phyloP scores from a whole-genome alignment of 2,888 invertebrate species.

The Pachymerium ferrugineum region DNA sequence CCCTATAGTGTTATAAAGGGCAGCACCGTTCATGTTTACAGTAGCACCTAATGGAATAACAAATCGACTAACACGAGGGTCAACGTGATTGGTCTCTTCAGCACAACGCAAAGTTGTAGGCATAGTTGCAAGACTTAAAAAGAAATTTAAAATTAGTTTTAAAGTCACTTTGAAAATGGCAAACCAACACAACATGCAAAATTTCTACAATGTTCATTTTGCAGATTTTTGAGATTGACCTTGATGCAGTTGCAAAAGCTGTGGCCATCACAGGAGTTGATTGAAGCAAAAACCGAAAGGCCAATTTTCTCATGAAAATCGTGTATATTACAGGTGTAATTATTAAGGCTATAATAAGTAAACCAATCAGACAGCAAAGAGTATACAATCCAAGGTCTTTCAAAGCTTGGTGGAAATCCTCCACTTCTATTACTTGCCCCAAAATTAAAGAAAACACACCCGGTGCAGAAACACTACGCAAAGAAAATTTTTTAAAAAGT shows the following conservation, averaged over 20 bases:
- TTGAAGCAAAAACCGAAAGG: not conserved
- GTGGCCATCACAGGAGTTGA: not conserved
- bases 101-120: not conserved
- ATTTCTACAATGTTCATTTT: not conserved
- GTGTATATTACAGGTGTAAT: not conserved
- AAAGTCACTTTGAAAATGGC: too few relatives aligned
- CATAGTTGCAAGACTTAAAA: not conserved
- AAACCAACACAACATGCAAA: too few relatives aligned
- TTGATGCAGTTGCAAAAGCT: constrained; percentile 17
- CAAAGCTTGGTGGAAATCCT: not conserved
- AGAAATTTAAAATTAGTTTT: too few relatives aligned
- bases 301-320: constrained; percentile 10
- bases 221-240: not conserved
- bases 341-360: not conserved
- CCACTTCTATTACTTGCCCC: not conserved
- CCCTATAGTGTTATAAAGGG: not conserved
- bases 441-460: not conserved
- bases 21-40: constrained; percentile 7
- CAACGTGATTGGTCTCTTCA: not conserved
- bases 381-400: not conserved
- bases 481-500: not conserved
- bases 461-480: not conserved
- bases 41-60: constrained; percentile 1
- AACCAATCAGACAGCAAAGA: not conserved
- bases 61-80: not conserved